Percentiles rank a stretch among this genome's conserved stretches.
Evolutionary conservation across 2,888 invertebrate species (phyloP).

Genomic region (Balanococcus diminutus): DNA sequence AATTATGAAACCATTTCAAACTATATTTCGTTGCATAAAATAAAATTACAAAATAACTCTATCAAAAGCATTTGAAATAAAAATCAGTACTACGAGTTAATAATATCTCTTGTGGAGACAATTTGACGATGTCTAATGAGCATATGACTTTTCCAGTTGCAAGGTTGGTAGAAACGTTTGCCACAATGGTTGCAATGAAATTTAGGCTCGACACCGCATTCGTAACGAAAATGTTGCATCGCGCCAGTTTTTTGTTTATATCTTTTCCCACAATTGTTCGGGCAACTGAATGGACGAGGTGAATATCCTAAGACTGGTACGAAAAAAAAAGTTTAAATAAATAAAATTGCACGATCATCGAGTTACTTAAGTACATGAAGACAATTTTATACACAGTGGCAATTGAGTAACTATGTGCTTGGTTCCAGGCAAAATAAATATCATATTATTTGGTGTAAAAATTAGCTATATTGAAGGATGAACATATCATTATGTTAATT

Average conservation of each 20-base stretch:
- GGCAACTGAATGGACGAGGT: slow-evolving; percentile 34
- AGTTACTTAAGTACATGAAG: too few relatives aligned
- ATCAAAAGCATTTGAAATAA: background rate
- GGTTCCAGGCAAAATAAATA: too few relatives aligned
- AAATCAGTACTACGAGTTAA: too few relatives aligned
- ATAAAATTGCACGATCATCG: too few relatives aligned
- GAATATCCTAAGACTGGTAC: background rate
- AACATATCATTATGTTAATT: too few relatives aligned
- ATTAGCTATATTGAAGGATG: too few relatives aligned
- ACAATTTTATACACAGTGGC: too few relatives aligned
- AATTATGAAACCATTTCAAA: too few relatives aligned
- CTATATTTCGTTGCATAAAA: too few relatives aligned
- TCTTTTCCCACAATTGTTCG: slow-evolving; percentile 57
- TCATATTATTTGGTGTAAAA: too few relatives aligned
- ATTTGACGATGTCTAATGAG: background rate
- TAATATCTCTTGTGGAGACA: background rate
- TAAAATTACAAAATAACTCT: background rate
- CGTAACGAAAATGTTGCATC: slow-evolving; percentile 60
- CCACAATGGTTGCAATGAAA: slow-evolving; percentile 57
- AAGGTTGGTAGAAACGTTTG: slow-evolving; percentile 53
- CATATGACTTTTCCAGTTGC: slow-evolving; percentile 54
- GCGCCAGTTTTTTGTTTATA: slow-evolving; percentile 61
- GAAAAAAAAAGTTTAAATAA: background rate
- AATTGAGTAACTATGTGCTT: too few relatives aligned
- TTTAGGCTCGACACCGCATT: slow-evolving; percentile 60